These are phyloP conservation scores for Ondatra zibethicus DNA, from an alignment of 2,113 vertebrate genomes.

Conservation along the genomic window DNA sequence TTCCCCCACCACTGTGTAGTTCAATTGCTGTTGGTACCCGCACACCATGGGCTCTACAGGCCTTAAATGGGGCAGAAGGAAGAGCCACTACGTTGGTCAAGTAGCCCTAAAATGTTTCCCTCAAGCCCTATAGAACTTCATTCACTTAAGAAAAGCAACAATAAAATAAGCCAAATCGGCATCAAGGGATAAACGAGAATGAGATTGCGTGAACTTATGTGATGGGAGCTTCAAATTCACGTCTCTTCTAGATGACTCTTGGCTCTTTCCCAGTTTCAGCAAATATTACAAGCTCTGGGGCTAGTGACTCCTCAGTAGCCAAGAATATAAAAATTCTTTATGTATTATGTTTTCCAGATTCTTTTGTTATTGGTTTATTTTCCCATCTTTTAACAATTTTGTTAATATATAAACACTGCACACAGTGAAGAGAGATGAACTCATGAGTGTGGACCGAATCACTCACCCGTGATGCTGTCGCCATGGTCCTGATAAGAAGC, in stretches of 20 bases:
- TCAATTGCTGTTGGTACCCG: neutral
- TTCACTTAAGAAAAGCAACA: neutral
- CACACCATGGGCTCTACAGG: accelerated
- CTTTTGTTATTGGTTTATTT: neutral
- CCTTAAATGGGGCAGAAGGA: neutral
- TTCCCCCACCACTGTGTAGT: neutral
- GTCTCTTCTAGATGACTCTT: neutral
- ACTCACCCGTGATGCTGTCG: neutral
- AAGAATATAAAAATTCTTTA: neutral
- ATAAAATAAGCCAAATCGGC: neutral
- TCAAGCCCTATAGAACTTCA: neutral
- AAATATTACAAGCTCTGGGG: neutral
- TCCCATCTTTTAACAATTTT: neutral
- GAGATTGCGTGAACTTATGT: neutral
- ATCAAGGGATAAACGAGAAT: neutral
- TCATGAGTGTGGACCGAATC: neutral
- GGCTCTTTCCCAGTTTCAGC: neutral
- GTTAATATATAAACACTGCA: neutral
- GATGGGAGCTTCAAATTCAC: neutral
- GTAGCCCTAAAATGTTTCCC: neutral
- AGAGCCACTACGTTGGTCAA: neutral
- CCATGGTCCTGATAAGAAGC: neutral
- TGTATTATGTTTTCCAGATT: neutral
- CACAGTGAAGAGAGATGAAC: neutral
- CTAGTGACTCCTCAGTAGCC: neutral